Evolutionary conservation across 2,888 invertebrate species (phyloP), one percentile per base, ranked within the genome.

Genomic region (Camptogramma bilineatum): DNA sequence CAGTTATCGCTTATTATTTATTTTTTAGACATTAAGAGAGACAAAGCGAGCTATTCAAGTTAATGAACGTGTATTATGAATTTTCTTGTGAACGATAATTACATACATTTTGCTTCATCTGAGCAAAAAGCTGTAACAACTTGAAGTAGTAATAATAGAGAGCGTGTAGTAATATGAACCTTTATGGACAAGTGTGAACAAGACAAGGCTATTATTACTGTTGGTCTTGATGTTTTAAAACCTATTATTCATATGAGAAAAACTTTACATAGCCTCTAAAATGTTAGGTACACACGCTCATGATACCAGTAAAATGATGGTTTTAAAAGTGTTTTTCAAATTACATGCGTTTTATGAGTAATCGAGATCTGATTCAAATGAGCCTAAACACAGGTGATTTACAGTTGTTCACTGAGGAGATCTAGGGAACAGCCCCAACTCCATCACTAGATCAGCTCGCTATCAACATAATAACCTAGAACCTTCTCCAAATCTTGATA

Each of bases 1-100:
- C 13, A 13, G 39, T 39, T 39, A 1, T 39, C 39, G 5, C n/a
- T n/a, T 13, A 21, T 21, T 21, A 21, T 21, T 21, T 3, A 21
- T 8, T n/a, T 5, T 31, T 34, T n/a, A 48, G 34, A 19, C 21
- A 16, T 31, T 46, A 19, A 42, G 5, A 17, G 2, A 46, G 52
- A 52, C 58, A 58, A 52, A 56, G 56, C 17, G 7, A 52, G 56
- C 17, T 10, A 52, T 58, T 31, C 44, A 28, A 21, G 21, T 16
- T 31, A 54, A 61, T 61, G 48, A 54, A 24, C 53, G 53, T 54
- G 53, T 24, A 53, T 47, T 52, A 60, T 64, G 59, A 62, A 67
- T 62, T 58, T 63, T 67, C 62, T 59, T 64, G 62, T 51, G 68
- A 68, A 66, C 60, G 52, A 4, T 50, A 66, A 70, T 66, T 66